Base-by-base conservation (phyloP, 37 sponge, comb jelly and placozoan genomes). In the Agelas oroides region DNA sequence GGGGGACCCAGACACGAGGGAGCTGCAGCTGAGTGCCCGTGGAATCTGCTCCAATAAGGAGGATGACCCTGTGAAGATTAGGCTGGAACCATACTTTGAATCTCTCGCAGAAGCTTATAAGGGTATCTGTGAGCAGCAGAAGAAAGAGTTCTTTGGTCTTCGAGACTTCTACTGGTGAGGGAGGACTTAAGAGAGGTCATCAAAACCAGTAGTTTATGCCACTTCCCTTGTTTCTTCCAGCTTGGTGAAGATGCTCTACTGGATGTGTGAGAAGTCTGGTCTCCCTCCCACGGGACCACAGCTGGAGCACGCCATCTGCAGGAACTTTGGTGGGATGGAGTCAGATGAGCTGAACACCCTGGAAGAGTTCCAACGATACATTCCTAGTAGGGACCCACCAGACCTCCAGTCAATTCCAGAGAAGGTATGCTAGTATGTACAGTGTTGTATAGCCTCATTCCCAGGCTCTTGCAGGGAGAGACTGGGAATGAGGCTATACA, bases 161-260 rank as follows among this genome's bases (percentile, higher is more conserved):
- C 77, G 98, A 77, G 98, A 98, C 78, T 98, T 98, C 60, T 98
- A 94, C 78, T 91, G 93, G 93, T 92, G 31, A 46, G 46, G 46
- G 46, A 46, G n/a, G n/a, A n/a, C n/a, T n/a, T n/a, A n/a, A n/a
- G n/a, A n/a, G n/a, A n/a, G n/a, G n/a, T n/a, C n/a, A n/a, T n/a
- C n/a, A n/a, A n/a, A n/a, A 64, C n/a, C 21, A 12, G 12, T 64
- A 64, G 18, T 18, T 18, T 18, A 39, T 36, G 8, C 37, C 13
- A 16, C 25, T n/a, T n/a, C n/a, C n/a, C n/a, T n/a, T n/a, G 17
- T 35, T 35, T 31, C 21, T 14, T 74, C 1, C 41, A 94, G 99
- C 79, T 68, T 96, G 25, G 78, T 96, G 38, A 96, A 96, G 66
- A 94, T 96, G 97, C 80, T 96, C 14, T 94, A 90, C 69, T 94